phyloP scores from a whole-genome alignment of 2,888 invertebrate genomes.

The Teleogryllus oceanicus region DNA sequence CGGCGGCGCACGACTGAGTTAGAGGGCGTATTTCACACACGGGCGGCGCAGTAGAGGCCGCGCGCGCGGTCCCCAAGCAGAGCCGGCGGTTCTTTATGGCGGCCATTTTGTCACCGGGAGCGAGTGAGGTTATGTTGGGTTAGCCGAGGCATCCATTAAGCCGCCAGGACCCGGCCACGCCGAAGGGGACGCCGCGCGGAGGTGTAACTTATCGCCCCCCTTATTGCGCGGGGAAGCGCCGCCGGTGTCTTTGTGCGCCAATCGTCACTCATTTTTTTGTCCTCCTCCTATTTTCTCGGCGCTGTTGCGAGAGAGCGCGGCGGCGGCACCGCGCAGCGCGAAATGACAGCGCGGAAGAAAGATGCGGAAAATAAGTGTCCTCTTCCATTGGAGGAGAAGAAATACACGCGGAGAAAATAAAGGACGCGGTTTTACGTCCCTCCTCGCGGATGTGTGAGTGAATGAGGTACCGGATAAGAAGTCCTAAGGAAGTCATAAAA shows the following conservation, averaged over 20 bases:
- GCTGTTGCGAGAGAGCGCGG: slow-evolving; percentile 18
- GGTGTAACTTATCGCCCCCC: slow-evolving; percentile 22
- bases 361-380: slow-evolving; percentile 31
- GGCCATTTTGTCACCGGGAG: slow-evolving; percentile 25
- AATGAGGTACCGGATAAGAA: slow-evolving; percentile 27
- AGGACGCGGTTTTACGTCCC: slow-evolving; percentile 4
- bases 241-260: slow-evolving; percentile 29
- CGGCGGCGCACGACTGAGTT: too few relatives aligned
- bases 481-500: slow-evolving; percentile 26
- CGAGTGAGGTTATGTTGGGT: slow-evolving; percentile 27
- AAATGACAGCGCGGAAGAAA: slow-evolving; percentile 33
- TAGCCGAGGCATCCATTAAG: slow-evolving; percentile 25
- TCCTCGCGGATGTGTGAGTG: slow-evolving; percentile 19
- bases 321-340: slow-evolving; percentile 11
- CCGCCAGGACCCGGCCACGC: slow-evolving; percentile 12
- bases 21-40: too few relatives aligned
- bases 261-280: slow-evolving; percentile 32
- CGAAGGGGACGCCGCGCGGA: background rate
- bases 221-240: background rate
- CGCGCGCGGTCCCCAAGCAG: background rate
- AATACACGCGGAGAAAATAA: slow-evolving; percentile 22
- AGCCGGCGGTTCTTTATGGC: slow-evolving; percentile 21
- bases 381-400: slow-evolving; percentile 20
- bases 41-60: too few relatives aligned
- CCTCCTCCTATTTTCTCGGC: slow-evolving; percentile 18